A percentile compares a stretch with the other conserved stretches of the same genome.
Conservation (phyloP, 2,113 vertebrate genomes). For the Syrmaticus mikado region DNA sequence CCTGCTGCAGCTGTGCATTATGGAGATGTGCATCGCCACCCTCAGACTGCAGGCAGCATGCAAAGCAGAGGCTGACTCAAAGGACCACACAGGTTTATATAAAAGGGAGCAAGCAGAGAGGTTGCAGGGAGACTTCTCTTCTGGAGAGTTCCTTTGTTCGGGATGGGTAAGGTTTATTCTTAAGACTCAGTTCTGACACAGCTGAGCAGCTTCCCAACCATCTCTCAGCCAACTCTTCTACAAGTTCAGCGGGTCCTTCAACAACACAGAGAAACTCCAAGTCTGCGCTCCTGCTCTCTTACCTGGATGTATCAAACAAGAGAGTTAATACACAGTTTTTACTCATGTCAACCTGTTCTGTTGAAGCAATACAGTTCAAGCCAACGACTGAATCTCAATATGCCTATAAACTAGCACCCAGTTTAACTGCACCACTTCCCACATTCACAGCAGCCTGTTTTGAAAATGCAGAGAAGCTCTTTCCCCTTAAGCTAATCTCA, state of each 20-base stretch:
- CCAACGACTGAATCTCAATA: neutral
- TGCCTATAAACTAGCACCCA: neutral
- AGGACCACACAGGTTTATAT: neutral
- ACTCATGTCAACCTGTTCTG: neutral
- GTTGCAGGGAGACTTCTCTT: neutral
- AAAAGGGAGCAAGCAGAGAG: neutral
- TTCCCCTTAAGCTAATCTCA: constrained; percentile 14
- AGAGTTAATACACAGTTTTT: neutral
- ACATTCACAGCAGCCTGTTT: neutral
- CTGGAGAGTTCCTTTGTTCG: neutral
- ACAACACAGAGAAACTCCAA: rapidly evolving
- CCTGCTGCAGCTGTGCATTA: neutral
- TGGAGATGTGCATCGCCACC: neutral
- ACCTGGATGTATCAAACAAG: neutral
- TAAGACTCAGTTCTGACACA: rapidly evolving
- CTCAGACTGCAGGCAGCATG: neutral
- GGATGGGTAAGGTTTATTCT: neutral
- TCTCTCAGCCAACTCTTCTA: neutral
- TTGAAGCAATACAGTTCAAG: neutral
- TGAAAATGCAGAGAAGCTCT: neutral
- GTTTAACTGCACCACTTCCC: neutral
- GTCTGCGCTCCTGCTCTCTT: neutral
- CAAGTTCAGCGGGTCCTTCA: neutral
- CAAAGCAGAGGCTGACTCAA: neutral
- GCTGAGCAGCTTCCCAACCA: neutral